Conservation (phyloP, 2,888 invertebrate genomes). For the Byasa hedistus region DNA sequence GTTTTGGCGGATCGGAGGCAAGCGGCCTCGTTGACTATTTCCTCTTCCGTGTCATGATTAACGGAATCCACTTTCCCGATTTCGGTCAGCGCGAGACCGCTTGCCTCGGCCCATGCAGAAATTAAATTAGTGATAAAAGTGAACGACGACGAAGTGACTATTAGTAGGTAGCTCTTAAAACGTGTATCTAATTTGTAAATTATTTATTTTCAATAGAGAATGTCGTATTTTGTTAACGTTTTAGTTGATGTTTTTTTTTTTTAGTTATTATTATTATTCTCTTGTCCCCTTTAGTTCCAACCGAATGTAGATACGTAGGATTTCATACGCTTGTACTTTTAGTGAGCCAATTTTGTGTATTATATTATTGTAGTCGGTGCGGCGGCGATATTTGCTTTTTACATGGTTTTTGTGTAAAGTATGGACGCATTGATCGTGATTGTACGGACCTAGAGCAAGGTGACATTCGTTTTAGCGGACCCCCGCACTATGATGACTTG, state of each 20-base stretch:
- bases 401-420: constrained; percentile 56
- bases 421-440: constrained; percentile 62
- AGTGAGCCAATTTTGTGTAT: constrained; percentile 75
- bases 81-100: constrained; percentile 41
- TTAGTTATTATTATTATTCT: constrained; percentile 45
- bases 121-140: constrained; percentile 64
- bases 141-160: constrained; percentile 70
- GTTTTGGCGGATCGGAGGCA: constrained; percentile 51
- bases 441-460: constrained; percentile 57
- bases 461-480: constrained; percentile 59
- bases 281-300: constrained; percentile 71
- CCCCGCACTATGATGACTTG: constrained; percentile 57
- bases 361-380: constrained; percentile 66
- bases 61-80: constrained; percentile 23
- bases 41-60: constrained; percentile 25
- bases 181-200: constrained; percentile 79
- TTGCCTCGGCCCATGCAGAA: constrained; percentile 52
- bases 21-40: constrained; percentile 43
- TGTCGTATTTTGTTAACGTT: constrained; percentile 80
- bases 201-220: constrained; percentile 79
- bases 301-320: constrained; percentile 75
- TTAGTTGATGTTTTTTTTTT: constrained; percentile 77
- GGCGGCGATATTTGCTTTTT: constrained; percentile 61
- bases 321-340: constrained; percentile 79
- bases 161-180: constrained; percentile 69